phyloP scores from a whole-genome alignment of 1,140 invertebrate genomes.

The Vanessa tameamea region DNA sequence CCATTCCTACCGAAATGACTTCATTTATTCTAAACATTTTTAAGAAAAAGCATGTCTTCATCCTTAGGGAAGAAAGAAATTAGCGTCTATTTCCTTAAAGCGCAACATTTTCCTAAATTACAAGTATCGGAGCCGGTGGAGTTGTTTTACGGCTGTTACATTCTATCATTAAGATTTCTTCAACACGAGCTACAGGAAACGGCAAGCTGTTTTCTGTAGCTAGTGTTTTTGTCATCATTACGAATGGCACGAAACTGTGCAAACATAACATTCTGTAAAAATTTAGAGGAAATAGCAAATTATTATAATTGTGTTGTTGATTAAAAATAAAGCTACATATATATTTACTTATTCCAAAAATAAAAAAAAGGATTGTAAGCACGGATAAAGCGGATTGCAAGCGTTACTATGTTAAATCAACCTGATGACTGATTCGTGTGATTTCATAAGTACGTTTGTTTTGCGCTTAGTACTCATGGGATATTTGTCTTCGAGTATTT shows the following conservation, averaged over 20 bases:
- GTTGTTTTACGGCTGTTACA: constrained; percentile 38
- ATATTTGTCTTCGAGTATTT: too few species aligned
- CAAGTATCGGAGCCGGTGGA: constrained; percentile 32
- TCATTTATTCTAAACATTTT: constrained; percentile 49
- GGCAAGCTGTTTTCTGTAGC: background rate
- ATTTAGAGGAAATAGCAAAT: too few species aligned
- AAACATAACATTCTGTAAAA: too few species aligned
- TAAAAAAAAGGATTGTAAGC: too few species aligned
- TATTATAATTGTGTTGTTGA: too few species aligned
- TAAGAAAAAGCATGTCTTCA: constrained; percentile 44
- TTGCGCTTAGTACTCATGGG: too few species aligned
- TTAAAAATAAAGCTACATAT: too few species aligned
- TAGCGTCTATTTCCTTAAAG: constrained; percentile 43
- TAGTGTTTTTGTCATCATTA: constrained; percentile 8
- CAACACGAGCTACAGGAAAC: constrained; percentile 11
- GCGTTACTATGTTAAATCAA: too few species aligned
- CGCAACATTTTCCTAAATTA: constrained; percentile 44
- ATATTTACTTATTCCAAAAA: too few species aligned
- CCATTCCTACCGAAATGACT: constrained; percentile 35
- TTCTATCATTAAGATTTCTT: constrained; percentile 36
- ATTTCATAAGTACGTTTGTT: too few species aligned
- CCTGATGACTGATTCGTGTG: too few species aligned
- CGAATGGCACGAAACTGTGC: background rate
- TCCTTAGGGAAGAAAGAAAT: constrained; percentile 43
- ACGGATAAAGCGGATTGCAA: too few species aligned